Evolutionary conservation across 2,888 invertebrate species (phyloP).

Genomic region (Calliscelio sp.): DNA sequence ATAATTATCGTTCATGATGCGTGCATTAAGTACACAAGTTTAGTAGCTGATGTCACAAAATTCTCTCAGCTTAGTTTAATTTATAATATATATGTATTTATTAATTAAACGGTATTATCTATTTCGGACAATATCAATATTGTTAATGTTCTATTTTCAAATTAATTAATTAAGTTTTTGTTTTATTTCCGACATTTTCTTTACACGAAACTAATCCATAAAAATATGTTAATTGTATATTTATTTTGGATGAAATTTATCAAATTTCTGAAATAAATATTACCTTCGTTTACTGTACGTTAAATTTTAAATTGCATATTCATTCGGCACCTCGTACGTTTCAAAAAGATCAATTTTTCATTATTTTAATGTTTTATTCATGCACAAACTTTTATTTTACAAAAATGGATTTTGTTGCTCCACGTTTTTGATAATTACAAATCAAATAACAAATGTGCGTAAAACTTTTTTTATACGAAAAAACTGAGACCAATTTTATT

Average conservation of each 20-base stretch:
- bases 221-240: too few relatives aligned
- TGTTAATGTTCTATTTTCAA: too few relatives aligned
- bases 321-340: neutral
- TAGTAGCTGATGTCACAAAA: neutral
- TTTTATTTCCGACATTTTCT: too few relatives aligned
- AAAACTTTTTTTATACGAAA: conserved; percentile 23
- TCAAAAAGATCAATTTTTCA: neutral
- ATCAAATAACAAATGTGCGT: conserved; percentile 41
- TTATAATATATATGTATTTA: neutral
- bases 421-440: conserved; percentile 40
- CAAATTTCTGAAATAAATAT: too few relatives aligned
- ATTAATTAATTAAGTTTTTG: too few relatives aligned
- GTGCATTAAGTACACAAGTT: conserved; percentile 9
- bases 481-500: conserved; percentile 39
- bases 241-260: too few relatives aligned
- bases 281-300: neutral
- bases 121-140: neutral
- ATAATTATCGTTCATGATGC: conserved; percentile 29
- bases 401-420: conserved; percentile 22
- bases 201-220: too few relatives aligned
- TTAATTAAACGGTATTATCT: neutral
- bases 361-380: conserved; percentile 25
- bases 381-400: conserved; percentile 17
- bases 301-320: conserved; percentile 17
- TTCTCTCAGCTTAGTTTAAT: neutral